Evolutionary conservation across 2,113 vertebrate species (phyloP), one percentile per base, ranked within the genome.

Genomic region (Sinosuthora webbiana): DNA sequence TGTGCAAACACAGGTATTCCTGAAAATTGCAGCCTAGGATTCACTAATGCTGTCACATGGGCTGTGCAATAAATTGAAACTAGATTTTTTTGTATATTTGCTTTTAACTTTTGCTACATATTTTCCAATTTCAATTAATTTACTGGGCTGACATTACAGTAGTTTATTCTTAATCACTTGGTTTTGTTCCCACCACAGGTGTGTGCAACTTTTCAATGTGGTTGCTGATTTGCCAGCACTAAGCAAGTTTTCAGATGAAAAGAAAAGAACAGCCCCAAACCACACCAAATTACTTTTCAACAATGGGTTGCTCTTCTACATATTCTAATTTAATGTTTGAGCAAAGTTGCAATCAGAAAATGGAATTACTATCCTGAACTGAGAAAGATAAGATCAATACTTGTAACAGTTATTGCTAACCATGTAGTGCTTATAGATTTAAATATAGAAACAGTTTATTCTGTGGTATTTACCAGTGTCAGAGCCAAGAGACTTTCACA

Each of bases 381-480:
- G 90, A 90, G 89, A 55, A 94, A 95, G 87, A 95, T 90, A 96
- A 96, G 97, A 97, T 96, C 94, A 93, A 97, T 97, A 97, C 74
- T 94, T 97, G 83, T 90, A 96, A 82, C 96, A 81, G 95, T 95
- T 97, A 97, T 92, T 96, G 91, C 92, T 90, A 94, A 94, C 74
- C 83, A 67, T 88, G 90, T 94, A 93, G 78, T 86, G 95, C 87
- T 96, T 95, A 96, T 88, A 96, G 92, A 94, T 96, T 97, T 96
- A 96, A 96, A 97, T 96, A 97, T 95, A 97, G 96, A 97, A 94
- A 95, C 71, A 67, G 93, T 94, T 91, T 97, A 80, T 97, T 97
- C 82, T 77, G 55, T 78, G 80, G 64, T 95, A 94, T 97, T 95
- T 96, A 71, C 97, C 95, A 95, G 90, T 90, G 96, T 92, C 94